A percentile compares a stretch with the other conserved stretches of the same genome.
Conservation (phyloP, 2,888 invertebrate species). For the Drosophila monieri region DNA sequence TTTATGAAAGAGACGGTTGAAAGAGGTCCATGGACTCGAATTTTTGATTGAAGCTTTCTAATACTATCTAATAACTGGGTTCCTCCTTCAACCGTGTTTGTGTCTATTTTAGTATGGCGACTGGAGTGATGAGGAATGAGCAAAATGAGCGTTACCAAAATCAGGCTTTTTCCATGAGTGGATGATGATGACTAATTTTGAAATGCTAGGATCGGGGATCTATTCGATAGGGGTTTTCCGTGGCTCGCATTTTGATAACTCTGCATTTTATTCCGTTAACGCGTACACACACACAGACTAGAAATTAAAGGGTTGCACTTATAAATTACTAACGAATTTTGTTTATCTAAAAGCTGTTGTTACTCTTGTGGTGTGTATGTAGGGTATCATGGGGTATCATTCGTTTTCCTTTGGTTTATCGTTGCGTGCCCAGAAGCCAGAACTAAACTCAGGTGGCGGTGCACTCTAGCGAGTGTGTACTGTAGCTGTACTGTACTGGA, state of each 20-base stretch:
- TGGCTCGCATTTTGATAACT: slow-evolving; percentile 53
- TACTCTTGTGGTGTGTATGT: slow-evolving; percentile 27
- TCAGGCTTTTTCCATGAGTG: slow-evolving; percentile 41
- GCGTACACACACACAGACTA: slow-evolving; percentile 34
- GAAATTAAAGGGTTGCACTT: slow-evolving; percentile 54
- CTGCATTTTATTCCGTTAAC: slow-evolving; percentile 46
- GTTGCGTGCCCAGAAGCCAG: slow-evolving; percentile 69
- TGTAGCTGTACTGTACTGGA: slow-evolving; percentile 43
- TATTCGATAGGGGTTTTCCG: slow-evolving; percentile 16
- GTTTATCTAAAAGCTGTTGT: slow-evolving; percentile 54
- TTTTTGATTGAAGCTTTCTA: not conserved
- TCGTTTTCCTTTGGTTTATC: slow-evolving; percentile 45
- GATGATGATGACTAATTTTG: slow-evolving; percentile 45
- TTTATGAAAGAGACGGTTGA: slow-evolving; percentile 12
- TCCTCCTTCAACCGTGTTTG: slow-evolving; percentile 2
- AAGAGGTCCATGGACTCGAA: not conserved
- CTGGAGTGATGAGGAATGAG: slow-evolving; percentile 50
- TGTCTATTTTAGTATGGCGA: slow-evolving; percentile 17
- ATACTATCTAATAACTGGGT: not conserved
- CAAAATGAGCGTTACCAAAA: slow-evolving; percentile 63
- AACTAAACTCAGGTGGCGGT: slow-evolving; percentile 67
- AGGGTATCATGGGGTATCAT: slow-evolving; percentile 11
- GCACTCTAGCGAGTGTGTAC: slow-evolving; percentile 61
- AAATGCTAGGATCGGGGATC: slow-evolving; percentile 19
- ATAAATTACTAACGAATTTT: slow-evolving; percentile 56